Percentiles rank a stretch among this genome's conserved stretches.
Conservation (phyloP, 2,113 vertebrate species). For the Ivindomyrus marchei region DNA sequence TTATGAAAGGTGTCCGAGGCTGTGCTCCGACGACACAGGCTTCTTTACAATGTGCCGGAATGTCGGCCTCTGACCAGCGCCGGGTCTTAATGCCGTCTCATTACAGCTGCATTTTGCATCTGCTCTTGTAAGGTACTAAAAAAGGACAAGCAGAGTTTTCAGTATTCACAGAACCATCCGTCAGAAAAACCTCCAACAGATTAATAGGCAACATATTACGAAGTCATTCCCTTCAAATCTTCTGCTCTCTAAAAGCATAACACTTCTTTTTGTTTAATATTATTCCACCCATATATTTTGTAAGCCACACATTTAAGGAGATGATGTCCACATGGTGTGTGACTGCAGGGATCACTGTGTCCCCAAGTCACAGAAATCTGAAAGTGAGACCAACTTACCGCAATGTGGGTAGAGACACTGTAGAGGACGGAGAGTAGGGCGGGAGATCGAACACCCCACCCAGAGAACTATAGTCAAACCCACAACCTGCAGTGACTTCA, state of each 20-base stretch:
- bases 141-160: background rate
- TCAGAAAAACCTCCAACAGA: background rate
- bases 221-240: background rate
- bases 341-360: background rate
- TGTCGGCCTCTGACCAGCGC: background rate
- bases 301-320: background rate
- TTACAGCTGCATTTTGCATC: background rate
- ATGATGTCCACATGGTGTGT: background rate
- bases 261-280: background rate
- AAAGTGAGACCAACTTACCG: background rate
- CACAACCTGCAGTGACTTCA: background rate
- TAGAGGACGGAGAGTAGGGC: background rate
- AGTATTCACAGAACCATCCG: background rate
- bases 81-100: slow-evolving; percentile 9
- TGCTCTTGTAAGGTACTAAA: background rate
- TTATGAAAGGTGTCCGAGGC: background rate
- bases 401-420: background rate
- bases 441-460: background rate
- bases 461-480: background rate
- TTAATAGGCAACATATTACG: background rate
- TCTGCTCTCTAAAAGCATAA: background rate
- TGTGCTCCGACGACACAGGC: too few species aligned
- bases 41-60: background rate
- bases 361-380: background rate
- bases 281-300: background rate